Percentiles rank a stretch among this genome's conserved stretches.
These are phyloP conservation scores for Dryoscopus gambensis DNA, from an alignment of 2,113 vertebrate genomes.

Conservation along the genomic window DNA sequence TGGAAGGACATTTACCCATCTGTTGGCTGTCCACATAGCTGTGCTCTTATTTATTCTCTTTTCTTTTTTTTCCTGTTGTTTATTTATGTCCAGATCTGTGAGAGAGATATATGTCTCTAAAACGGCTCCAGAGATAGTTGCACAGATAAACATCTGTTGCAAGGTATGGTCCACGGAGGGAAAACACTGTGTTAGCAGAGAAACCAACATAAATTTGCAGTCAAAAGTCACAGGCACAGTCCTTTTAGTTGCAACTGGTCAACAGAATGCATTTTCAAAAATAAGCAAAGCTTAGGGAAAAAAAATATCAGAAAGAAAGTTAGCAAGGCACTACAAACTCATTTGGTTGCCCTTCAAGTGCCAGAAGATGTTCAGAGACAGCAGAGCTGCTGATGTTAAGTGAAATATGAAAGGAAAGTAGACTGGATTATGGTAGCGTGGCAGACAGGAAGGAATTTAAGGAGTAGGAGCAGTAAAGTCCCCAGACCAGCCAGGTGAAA, in stretches of 20 bases:
- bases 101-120: neutral
- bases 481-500: neutral
- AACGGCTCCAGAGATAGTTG: neutral
- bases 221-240: neutral
- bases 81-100: neutral
- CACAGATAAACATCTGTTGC: neutral
- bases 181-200: neutral
- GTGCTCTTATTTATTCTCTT: neutral
- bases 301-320: neutral
- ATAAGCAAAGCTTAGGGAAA: neutral
- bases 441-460: neutral
- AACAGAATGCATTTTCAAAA: neutral
- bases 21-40: neutral
- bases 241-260: neutral
- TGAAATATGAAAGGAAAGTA: neutral
- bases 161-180: neutral
- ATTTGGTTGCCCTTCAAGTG: neutral
- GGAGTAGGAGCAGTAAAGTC: neutral
- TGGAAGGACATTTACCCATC: slow-evolving; percentile 30
- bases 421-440: neutral
- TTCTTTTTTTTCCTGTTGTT: neutral
- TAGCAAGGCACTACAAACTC: neutral
- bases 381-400: neutral
- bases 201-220: neutral
- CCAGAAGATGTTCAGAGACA: neutral